Base-by-base conservation (phyloP, 2,888 invertebrate species). In the Ormia ochracea region DNA sequence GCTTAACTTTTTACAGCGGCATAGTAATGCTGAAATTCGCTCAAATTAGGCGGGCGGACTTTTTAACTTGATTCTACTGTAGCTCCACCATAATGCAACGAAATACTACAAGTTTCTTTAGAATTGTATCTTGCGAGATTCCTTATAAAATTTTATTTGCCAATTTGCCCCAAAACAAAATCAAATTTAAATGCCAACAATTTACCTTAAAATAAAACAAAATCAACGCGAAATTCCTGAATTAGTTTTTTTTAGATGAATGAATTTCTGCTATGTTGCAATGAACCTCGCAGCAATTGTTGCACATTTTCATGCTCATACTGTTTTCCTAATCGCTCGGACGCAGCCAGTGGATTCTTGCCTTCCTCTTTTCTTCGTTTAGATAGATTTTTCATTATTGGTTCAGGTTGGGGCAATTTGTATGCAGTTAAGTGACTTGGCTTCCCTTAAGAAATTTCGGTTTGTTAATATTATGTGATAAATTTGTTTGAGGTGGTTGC, bases 221-320 rank as follows among this genome's bases (percentile, higher is more conserved):
- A 33, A 45, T n/a, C 17, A 61, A 28, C 4, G 31, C 36, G 7
- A 73, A 61, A 69, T 76, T 68, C 52, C 54, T 61, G 31, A 76
- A 48, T n/a, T 76, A n/a, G 6, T 26, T 58, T 69, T 69, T 75
- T 75, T 61, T 56, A 41, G 59, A 31, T 80, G 80, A 80, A 80
- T 76, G 80, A 80, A 68, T 72, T 75, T 73, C 41, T 58, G 50
- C 63, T 36, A 66, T 72, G 72, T 76, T 80, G 70, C 74, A 74
- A 58, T 74, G 74, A 74, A 66, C 66, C 66, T 23, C 58, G 38
- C 41, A 65, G 66, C 31, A 31, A 50, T 33, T 28, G 41, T 43
- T 50, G 58, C 74, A 74, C 74, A 66, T 74, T 66, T 70, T 38
- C 17, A 33, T 50, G 58, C 74, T 66, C 74, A 66, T 74, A 58